phyloP scores from a whole-genome alignment of 2,113 vertebrate genomes.

The Herpetotheres cachinnans region DNA sequence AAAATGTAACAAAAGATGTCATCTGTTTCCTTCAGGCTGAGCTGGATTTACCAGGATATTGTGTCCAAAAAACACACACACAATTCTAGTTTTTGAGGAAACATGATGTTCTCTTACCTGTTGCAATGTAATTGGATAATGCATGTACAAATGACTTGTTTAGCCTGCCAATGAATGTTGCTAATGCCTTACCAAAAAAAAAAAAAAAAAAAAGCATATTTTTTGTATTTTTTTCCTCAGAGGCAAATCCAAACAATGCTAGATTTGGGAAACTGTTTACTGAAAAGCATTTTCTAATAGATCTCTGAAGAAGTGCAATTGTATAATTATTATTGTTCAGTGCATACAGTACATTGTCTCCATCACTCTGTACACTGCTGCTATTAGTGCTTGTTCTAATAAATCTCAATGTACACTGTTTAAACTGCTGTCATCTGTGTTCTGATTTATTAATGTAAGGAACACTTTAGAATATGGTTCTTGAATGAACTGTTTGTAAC shows the following conservation, averaged over 20 bases:
- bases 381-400: slow-evolving; percentile 93
- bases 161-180: slow-evolving; percentile 89
- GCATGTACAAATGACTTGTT: slow-evolving; percentile 82
- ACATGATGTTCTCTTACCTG: slow-evolving; percentile 55
- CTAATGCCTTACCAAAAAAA: slow-evolving; percentile 83
- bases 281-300: slow-evolving; percentile 79
- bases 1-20: slow-evolving; percentile 38
- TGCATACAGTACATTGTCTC: slow-evolving; percentile 78
- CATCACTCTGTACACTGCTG: slow-evolving; percentile 85
- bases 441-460: slow-evolving; percentile 28
- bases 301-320: slow-evolving; percentile 89
- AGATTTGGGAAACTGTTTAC: slow-evolving; percentile 75
- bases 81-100: slow-evolving; percentile 40
- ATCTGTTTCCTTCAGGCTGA: slow-evolving; percentile 55
- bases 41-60: slow-evolving; percentile 20
- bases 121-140: slow-evolving; percentile 75
- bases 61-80: not conserved
- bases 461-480: not conserved
- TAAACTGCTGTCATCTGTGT: slow-evolving; percentile 28
- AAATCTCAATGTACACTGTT: slow-evolving; percentile 78
- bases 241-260: slow-evolving; percentile 74
- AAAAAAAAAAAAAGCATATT: slow-evolving; percentile 39
- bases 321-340: slow-evolving; percentile 73
- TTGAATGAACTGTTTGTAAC: not conserved
- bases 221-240: slow-evolving; percentile 65